A percentile compares a stretch with the other conserved stretches of the same genome.
Conservation (phyloP, 2,797 vertebrate genomes). For the Tragopan temminckii region DNA sequence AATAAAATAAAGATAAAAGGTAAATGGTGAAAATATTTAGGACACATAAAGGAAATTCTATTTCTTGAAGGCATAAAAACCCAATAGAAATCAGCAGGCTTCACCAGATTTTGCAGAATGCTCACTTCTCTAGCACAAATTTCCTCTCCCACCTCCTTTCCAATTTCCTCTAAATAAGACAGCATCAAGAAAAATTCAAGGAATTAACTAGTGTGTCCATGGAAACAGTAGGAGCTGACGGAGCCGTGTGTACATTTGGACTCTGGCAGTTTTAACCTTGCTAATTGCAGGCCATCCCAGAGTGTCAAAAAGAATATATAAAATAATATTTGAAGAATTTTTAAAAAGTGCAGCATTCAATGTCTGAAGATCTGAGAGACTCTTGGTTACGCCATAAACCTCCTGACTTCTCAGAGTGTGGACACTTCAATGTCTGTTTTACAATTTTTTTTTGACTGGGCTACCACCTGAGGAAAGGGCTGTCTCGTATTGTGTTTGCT, state of each 20-base stretch:
- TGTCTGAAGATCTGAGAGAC: neutral
- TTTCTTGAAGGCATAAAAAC: neutral
- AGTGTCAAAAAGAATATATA: neutral
- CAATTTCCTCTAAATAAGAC: neutral
- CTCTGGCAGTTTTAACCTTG: neutral
- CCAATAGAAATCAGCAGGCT: neutral
- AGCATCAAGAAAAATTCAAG: neutral
- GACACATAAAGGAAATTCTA: neutral
- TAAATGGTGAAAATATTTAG: conserved; percentile 37
- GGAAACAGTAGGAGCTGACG: conserved; percentile 34
- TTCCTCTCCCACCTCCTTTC: neutral
- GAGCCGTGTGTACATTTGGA: neutral
- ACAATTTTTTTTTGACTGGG: neutral
- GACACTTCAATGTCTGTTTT: neutral
- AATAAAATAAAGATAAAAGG: neutral
- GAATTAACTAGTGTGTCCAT: conserved; percentile 32
- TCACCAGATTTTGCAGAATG: neutral
- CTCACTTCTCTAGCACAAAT: neutral
- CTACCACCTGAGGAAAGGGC: accelerated
- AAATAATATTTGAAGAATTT: neutral
- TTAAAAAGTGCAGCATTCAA: neutral
- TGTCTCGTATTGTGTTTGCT: neutral
- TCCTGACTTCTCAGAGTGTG: neutral
- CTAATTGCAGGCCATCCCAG: neutral
- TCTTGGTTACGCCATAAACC: neutral